These are phyloP conservation scores for Tortrix viridana DNA, from an alignment of 2,888 invertebrate species.

Conservation along the genomic window DNA sequence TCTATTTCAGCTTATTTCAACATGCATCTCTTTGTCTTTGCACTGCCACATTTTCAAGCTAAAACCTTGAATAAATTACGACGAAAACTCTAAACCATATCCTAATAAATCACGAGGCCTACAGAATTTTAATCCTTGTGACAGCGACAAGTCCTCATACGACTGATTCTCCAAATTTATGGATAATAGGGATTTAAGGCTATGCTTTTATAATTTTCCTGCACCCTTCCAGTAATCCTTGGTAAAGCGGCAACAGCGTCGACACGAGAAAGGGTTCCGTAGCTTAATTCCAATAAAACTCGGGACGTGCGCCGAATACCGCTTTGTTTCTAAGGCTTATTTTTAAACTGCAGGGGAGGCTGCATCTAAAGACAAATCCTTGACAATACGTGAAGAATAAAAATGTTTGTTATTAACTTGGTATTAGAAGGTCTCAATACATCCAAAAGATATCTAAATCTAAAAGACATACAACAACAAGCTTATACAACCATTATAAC, in stretches of 20 bases:
- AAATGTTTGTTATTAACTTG: slow-evolving; percentile 9
- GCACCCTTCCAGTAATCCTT: slow-evolving; percentile 67
- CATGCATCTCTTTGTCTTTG: too few species aligned
- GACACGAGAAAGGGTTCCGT: slow-evolving; percentile 72
- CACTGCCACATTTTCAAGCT: too few species aligned
- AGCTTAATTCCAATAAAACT: slow-evolving; percentile 80
- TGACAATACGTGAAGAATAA: slow-evolving; percentile 31
- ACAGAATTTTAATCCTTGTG: slow-evolving; percentile 23
- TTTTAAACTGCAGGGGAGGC: slow-evolving; percentile 24
- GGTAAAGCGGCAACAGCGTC: slow-evolving; percentile 68
- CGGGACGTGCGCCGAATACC: slow-evolving; percentile 73
- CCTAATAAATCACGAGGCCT: slow-evolving; percentile 20
- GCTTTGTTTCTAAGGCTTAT: slow-evolving; percentile 42
- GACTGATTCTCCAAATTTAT: slow-evolving; percentile 20
- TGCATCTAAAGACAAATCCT: slow-evolving; percentile 31
- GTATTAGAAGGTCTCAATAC: background rate
- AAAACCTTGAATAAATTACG: too few species aligned
- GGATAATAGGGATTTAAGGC: slow-evolving; percentile 33
- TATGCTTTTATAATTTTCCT: slow-evolving; percentile 39
- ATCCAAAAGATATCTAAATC: too few species aligned
- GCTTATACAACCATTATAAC: too few species aligned
- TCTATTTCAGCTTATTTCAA: too few species aligned
- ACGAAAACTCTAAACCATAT: background rate
- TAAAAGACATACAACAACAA: too few species aligned
- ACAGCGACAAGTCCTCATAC: slow-evolving; percentile 23